Evolutionary conservation across 2,113 vertebrate species (phyloP), one percentile per base, ranked within the genome.

Genomic region (Gobio gobio): DNA sequence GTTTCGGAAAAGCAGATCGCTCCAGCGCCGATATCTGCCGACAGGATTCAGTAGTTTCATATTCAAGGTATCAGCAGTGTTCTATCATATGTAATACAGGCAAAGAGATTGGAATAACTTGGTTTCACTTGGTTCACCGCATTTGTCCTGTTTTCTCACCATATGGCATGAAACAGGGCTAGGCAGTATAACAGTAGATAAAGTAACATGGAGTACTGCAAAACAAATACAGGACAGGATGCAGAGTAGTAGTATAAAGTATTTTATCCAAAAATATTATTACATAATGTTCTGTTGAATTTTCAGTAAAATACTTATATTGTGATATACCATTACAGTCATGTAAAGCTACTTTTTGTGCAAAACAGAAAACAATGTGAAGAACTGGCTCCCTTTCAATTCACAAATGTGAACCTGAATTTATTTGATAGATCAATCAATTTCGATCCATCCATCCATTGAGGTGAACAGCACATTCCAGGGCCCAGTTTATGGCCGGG

Each of bases 1-100:
- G 72, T 75, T 75, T 51, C 68, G 13, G 26, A 36, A 8, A 68
- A 56, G 18, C 33, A 70, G 66, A 70, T 70, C 66, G 14, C 73
- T 75, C 73, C 12, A 12, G 20, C 0, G 4, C 10, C 8, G 64
- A 40, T 36, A 20, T 68, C 3, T 36, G 8, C 18, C 1, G 40
- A n/a, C 40, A 2, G 40, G 22, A 45, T 45, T 45, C 40, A 73
- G 20, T 3, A 10, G 16, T 70, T 43, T 70, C 12, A 70, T 26
- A 26, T 74, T 74, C 9, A 33, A 66, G 6, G 29, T 29, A 16
- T 47, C 45, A 26, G 24, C 24, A 16, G 47, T 75, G 45, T 51
- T 51, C 14, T 75, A 24, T 72, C 22, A 1, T 13, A 24, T 45
- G 22, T 14, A 72, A 45, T 45, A 72, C 40, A 45, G 36, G 68